Conservation (phyloP, 2,113 vertebrate genomes). For the Apteryx owenii region DNA sequence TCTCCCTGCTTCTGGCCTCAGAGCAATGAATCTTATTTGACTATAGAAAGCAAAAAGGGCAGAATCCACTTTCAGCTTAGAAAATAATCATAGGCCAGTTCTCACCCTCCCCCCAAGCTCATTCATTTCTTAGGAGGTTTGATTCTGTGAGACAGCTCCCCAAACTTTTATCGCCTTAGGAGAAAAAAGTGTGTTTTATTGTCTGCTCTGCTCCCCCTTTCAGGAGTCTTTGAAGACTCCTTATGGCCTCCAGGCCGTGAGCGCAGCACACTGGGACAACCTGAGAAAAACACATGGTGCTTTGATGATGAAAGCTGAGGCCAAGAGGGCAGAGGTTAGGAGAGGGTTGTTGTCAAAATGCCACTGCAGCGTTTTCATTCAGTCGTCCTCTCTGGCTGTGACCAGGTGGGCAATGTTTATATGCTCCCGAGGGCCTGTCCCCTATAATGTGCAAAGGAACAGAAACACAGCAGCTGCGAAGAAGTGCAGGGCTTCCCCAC, state of each 20-base stretch:
- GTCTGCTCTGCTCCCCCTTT: not conserved
- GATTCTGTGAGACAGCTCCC: not conserved
- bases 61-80: not conserved
- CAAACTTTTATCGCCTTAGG: not conserved
- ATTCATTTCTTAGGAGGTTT: not conserved
- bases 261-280: not conserved
- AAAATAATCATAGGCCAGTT: not conserved
- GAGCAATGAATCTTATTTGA: conserved; percentile 67
- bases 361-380: not conserved
- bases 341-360: not conserved
- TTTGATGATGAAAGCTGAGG: not conserved
- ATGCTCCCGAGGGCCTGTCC: not conserved
- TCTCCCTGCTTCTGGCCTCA: conserved; percentile 50
- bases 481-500: not conserved
- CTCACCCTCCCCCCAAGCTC: not conserved
- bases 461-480: not conserved
- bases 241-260: not conserved
- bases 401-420: not conserved
- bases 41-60: conserved; percentile 37
- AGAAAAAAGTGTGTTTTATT: not conserved
- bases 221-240: not conserved
- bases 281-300: not conserved
- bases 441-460: not conserved
- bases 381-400: too few species aligned
- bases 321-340: not conserved